These are phyloP conservation scores for Pangasius krempfi DNA, from an alignment of 2,797 vertebrate genomes.

Conservation along the genomic window DNA sequence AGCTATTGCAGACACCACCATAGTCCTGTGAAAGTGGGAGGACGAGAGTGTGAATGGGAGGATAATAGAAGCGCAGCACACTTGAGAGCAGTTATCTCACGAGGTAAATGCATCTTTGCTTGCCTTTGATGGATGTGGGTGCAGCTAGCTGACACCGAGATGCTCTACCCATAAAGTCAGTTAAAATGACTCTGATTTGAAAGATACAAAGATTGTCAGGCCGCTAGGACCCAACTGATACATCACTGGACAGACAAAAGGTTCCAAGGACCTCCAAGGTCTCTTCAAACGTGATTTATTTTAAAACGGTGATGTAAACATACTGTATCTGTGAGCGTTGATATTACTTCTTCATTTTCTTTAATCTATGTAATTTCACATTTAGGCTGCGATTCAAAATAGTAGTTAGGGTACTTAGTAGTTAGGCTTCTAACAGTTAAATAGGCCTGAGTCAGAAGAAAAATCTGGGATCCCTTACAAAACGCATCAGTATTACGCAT, in stretches of 20 bases:
- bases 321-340: background rate
- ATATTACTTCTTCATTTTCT: background rate
- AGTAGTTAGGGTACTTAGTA: background rate
- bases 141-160: background rate
- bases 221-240: background rate
- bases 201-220: background rate
- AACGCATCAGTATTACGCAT: background rate
- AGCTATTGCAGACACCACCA: background rate
- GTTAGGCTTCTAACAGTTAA: background rate
- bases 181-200: background rate
- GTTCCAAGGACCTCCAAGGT: background rate
- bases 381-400: background rate
- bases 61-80: slow-evolving; percentile 39
- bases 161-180: background rate
- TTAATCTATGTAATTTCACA: background rate
- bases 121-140: slow-evolving; percentile 11
- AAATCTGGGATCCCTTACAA: background rate
- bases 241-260: background rate
- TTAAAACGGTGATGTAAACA: background rate
- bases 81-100: slow-evolving; percentile 4
- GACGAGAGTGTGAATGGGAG: slow-evolving; percentile 33
- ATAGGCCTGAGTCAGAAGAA: background rate
- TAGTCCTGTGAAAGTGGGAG: slow-evolving; percentile 7
- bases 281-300: background rate
- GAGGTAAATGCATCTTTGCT: slow-evolving; percentile 34